A percentile compares a stretch with the other conserved stretches of the same genome.
These are phyloP conservation scores for Eucidaris tribuloides DNA, from an alignment of 35 echinoderm and acorn worm genomes.

Conservation along the genomic window DNA sequence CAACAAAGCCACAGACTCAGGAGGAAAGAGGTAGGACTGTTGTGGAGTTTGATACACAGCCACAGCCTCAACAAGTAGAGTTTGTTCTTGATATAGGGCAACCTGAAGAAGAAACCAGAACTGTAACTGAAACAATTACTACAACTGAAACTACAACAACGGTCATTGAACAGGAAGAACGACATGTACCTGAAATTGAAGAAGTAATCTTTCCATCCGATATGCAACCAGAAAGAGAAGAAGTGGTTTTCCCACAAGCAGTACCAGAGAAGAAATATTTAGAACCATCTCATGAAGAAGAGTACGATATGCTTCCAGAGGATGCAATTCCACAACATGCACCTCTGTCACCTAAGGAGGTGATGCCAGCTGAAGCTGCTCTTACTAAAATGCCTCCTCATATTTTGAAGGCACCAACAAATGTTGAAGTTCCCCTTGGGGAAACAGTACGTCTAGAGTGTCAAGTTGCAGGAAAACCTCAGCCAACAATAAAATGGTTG, in stretches of 20 bases:
- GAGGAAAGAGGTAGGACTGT: constrained; percentile 9
- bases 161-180: neutral
- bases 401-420: constrained; percentile 33
- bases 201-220: constrained; percentile 18
- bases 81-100: neutral
- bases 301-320: neutral
- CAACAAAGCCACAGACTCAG: neutral
- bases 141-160: constrained; percentile 5
- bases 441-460: constrained; percentile 57
- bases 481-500: constrained; percentile 32
- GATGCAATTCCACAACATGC: constrained; percentile 4
- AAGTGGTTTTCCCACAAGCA: no score
- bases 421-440: constrained; percentile 61
- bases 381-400: constrained; percentile 22
- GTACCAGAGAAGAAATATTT: neutral
- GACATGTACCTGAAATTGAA: neutral
- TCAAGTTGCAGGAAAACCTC: constrained; percentile 44
- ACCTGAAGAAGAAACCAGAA: neutral
- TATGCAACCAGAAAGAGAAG: no score
- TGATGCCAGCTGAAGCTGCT: neutral
- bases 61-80: constrained; percentile 1
- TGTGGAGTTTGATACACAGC: neutral
- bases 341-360: constrained; percentile 1
- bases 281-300: neutral
- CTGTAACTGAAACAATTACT: constrained; percentile 2